phyloP scores from a whole-genome alignment of 2,888 invertebrate species.

The Geotrupes spiniger region DNA sequence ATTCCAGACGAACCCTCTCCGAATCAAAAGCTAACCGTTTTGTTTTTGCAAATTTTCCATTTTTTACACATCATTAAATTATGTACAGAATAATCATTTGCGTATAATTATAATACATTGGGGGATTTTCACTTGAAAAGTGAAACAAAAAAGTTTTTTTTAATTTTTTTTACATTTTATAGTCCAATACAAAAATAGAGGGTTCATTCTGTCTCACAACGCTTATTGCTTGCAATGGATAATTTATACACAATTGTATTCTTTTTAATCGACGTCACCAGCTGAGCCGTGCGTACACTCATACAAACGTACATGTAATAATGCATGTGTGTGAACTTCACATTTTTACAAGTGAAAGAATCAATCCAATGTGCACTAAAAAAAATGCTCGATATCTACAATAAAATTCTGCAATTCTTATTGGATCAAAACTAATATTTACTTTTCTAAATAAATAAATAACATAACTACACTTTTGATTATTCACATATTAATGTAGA shows the following conservation, averaged over 20 bases:
- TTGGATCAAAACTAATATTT: no score
- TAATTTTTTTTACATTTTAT: constrained; percentile 43
- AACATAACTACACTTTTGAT: no score
- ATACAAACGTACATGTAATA: no score
- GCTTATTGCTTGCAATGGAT: constrained; percentile 53
- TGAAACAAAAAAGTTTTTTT: constrained; percentile 36
- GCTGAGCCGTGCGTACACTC: constrained; percentile 9
- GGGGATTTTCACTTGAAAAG: constrained; percentile 42
- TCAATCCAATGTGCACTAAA: no score
- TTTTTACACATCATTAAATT: not conserved
- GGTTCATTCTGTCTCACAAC: constrained; percentile 52
- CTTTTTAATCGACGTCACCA: constrained; percentile 17
- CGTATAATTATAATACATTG: constrained; percentile 39
- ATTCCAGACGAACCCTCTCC: constrained; percentile 46
- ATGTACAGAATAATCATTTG: constrained; percentile 29
- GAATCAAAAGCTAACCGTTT: constrained; percentile 26
- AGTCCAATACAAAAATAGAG: constrained; percentile 55
- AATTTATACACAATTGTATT: constrained; percentile 35
- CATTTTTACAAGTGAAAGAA: no score
- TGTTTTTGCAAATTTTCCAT: constrained; percentile 3
- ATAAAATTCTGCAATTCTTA: no score
- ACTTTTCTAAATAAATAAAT: no score
- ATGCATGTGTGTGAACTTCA: no score
- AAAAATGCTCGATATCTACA: no score
- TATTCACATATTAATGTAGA: no score